Percentiles rank a stretch among this genome's conserved stretches.
Conservation (phyloP, 2,888 invertebrate genomes). For the Patella ulyssiponensis region DNA sequence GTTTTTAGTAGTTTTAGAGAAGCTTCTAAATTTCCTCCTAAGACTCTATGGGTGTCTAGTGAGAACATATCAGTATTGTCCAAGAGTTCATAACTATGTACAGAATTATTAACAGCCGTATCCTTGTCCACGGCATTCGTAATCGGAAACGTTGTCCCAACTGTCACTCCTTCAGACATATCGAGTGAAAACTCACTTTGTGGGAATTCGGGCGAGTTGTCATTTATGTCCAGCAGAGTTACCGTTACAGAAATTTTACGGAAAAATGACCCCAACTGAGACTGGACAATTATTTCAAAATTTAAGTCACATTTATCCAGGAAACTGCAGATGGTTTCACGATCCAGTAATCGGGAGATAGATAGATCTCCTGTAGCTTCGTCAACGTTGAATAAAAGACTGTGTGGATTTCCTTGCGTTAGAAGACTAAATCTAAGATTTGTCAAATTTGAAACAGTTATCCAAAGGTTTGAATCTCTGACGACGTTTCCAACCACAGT, state of each 20-base stretch:
- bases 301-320: slow-evolving; percentile 36
- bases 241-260: slow-evolving; percentile 75
- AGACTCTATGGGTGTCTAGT: slow-evolving; percentile 17
- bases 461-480: slow-evolving; percentile 69
- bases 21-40: slow-evolving; percentile 10
- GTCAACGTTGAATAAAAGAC: slow-evolving; percentile 84
- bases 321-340: slow-evolving; percentile 38
- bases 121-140: slow-evolving; percentile 81
- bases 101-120: slow-evolving; percentile 87
- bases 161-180: slow-evolving; percentile 40
- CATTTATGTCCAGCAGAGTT: slow-evolving; percentile 53
- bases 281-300: slow-evolving; percentile 43
- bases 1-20: slow-evolving; percentile 25
- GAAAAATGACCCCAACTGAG: slow-evolving; percentile 67
- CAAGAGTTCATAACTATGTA: slow-evolving; percentile 69
- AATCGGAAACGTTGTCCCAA: slow-evolving; percentile 40
- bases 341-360: slow-evolving; percentile 74
- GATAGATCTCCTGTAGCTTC: slow-evolving; percentile 87
- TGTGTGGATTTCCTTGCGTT: slow-evolving; percentile 38
- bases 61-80: slow-evolving; percentile 32
- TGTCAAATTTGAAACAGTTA: slow-evolving; percentile 40
- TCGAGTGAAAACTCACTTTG: slow-evolving; percentile 24
- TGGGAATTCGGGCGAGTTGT: slow-evolving; percentile 52
- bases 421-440: slow-evolving; percentile 49
- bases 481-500: slow-evolving; percentile 56